phyloP scores from a whole-genome alignment of 2,888 invertebrate species.

The Megastigmus dorsalis region DNA sequence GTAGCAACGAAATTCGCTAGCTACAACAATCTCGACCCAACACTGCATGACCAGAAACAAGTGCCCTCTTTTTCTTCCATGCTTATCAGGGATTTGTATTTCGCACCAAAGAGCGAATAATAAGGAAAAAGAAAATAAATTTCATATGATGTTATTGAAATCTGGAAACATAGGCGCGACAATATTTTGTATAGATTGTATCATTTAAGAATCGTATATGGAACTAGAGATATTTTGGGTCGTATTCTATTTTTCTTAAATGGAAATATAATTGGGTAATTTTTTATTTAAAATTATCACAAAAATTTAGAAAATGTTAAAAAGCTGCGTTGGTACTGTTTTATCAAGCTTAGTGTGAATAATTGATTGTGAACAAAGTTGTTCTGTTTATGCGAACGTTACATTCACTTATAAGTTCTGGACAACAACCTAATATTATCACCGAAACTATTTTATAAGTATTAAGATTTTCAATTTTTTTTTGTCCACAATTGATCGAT shows the following conservation, averaged over 20 bases:
- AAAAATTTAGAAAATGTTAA: neutral
- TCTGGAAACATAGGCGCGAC: neutral
- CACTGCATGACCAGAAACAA: conserved; percentile 74
- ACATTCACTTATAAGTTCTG: neutral
- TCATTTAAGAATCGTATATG: neutral
- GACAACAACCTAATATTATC: neutral
- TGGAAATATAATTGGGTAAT: neutral
- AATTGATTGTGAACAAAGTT: neutral
- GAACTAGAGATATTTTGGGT: neutral
- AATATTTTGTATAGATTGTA: neutral
- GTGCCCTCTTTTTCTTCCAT: conserved; percentile 76
- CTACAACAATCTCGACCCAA: conserved; percentile 61
- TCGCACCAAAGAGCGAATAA: conserved; percentile 60
- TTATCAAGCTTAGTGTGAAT: neutral
- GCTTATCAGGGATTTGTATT: conserved; percentile 74
- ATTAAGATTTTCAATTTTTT: neutral
- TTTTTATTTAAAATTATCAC: neutral
- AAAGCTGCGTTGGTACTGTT: neutral
- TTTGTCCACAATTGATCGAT: neutral
- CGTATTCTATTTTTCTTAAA: neutral
- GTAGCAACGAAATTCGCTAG: conserved; percentile 77
- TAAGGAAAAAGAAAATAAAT: neutral
- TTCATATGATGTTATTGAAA: neutral
- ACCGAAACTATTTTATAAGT: neutral
- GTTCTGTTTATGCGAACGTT: neutral